Conservation (phyloP, 2,888 invertebrate species). For the Cenopis cana region DNA sequence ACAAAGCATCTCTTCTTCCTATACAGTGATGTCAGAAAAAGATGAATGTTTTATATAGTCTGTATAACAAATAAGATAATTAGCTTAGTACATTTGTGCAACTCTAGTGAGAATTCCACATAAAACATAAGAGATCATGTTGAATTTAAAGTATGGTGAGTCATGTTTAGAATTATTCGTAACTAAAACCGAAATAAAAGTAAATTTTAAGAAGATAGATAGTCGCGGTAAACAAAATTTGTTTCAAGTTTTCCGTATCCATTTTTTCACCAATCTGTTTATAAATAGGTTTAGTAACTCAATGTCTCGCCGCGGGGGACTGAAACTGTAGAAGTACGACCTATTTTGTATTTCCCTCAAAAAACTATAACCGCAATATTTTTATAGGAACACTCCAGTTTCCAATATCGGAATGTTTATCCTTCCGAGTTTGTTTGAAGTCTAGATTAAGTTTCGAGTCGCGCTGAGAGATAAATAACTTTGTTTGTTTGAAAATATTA, state of each 20-base stretch:
- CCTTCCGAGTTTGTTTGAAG: constrained; percentile 46
- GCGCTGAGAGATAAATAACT: constrained; percentile 40
- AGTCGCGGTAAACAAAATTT: neutral
- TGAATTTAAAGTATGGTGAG: too few relatives aligned
- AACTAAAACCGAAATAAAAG: neutral
- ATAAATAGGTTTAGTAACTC: constrained; percentile 31
- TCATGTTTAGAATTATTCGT: too few relatives aligned
- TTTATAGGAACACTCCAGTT: constrained; percentile 63
- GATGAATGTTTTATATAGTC: neutral
- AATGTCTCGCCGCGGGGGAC: constrained; percentile 58
- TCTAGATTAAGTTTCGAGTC: constrained; percentile 51
- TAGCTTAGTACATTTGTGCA: neutral
- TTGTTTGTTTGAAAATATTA: constrained; percentile 35
- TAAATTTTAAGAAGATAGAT: too few relatives aligned
- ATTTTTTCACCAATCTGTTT: constrained; percentile 22
- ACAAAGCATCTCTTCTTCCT: neutral
- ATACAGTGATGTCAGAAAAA: neutral
- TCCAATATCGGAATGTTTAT: constrained; percentile 62
- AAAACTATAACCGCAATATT: constrained; percentile 59
- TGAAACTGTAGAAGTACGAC: constrained; percentile 60
- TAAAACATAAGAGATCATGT: neutral
- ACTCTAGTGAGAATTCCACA: neutral
- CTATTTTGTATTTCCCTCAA: constrained; percentile 64
- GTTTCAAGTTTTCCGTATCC: constrained; percentile 3
- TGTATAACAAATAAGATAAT: neutral